Evolutionary conservation across 2,888 invertebrate species (phyloP).

Genomic region (Hydropsyche betteni): DNA sequence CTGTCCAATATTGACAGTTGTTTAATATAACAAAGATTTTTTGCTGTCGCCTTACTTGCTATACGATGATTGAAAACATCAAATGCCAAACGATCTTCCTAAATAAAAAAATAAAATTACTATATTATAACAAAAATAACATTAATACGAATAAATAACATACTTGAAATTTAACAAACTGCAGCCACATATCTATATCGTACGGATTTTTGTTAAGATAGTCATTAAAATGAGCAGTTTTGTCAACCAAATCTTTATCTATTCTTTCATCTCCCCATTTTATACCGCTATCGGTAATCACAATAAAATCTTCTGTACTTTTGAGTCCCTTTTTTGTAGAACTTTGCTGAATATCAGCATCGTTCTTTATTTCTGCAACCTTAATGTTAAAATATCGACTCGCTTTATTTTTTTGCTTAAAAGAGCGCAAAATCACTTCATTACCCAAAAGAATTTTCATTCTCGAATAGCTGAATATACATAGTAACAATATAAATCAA

Average conservation of each 20-base stretch:
- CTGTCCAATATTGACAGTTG: slow-evolving; percentile 71
- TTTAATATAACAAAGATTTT: slow-evolving; percentile 59
- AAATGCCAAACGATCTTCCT: slow-evolving; percentile 50
- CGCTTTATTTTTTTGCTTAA: background rate
- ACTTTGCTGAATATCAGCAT: background rate
- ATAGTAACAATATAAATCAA: too few species aligned
- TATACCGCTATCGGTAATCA: slow-evolving; percentile 53
- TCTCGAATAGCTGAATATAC: slow-evolving; percentile 43
- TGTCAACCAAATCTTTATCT: slow-evolving; percentile 57
- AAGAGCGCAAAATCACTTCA: background rate
- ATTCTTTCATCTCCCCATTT: slow-evolving; percentile 52
- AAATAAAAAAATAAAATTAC: slow-evolving; percentile 23
- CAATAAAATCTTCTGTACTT: slow-evolving; percentile 41
- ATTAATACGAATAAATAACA: slow-evolving; percentile 51
- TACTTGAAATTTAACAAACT: slow-evolving; percentile 69
- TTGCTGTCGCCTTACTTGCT: slow-evolving; percentile 52
- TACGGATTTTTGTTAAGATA: slow-evolving; percentile 58
- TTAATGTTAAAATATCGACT: slow-evolving; percentile 35
- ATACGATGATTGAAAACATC: slow-evolving; percentile 52
- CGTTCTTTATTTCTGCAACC: background rate
- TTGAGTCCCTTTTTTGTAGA: slow-evolving; percentile 15
- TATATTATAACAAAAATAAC: slow-evolving; percentile 53
- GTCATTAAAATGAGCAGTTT: slow-evolving; percentile 66
- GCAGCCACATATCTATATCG: slow-evolving; percentile 68
- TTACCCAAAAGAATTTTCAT: slow-evolving; percentile 33